A percentile compares a stretch with the other conserved stretches of the same genome.
These are phyloP conservation scores for Augiades crinisus DNA, from an alignment of 2,888 invertebrate species.

Conservation along the genomic window DNA sequence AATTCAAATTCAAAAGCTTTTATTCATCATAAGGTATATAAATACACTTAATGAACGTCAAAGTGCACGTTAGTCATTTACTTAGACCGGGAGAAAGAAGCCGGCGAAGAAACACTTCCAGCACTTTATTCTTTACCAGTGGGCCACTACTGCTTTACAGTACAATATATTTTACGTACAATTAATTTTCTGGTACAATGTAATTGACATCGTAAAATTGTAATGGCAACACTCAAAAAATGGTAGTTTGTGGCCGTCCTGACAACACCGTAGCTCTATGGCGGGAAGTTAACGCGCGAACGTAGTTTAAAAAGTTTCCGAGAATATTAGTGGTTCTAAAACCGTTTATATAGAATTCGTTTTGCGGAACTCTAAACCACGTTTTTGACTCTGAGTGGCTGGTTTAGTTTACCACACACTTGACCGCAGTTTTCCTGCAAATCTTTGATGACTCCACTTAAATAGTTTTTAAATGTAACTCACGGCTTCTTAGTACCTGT, in stretches of 20 bases:
- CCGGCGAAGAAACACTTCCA: too few relatives aligned
- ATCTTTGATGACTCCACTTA: constrained; percentile 29
- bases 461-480: constrained; percentile 30
- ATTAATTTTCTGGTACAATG: too few relatives aligned
- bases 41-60: too few relatives aligned
- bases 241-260: neutral
- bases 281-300: neutral
- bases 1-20: too few relatives aligned
- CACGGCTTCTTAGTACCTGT: constrained; percentile 37
- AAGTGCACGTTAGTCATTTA: too few relatives aligned
- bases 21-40: too few relatives aligned
- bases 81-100: too few relatives aligned
- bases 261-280: constrained; percentile 11
- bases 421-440: constrained; percentile 15
- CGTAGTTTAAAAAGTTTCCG: constrained; percentile 14
- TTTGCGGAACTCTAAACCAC: constrained; percentile 18
- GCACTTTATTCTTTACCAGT: too few relatives aligned
- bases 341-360: constrained; percentile 19
- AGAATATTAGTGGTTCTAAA: constrained; percentile 23
- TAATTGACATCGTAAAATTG: too few relatives aligned
- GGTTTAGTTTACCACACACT: constrained; percentile 23
- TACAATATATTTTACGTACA: neutral
- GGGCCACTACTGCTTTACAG: too few relatives aligned
- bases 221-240: too few relatives aligned
- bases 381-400: constrained; percentile 16